A percentile compares a stretch with the other conserved stretches of the same genome.
These are phyloP conservation scores for Elanoides forficatus DNA, from an alignment of 2,113 vertebrate genomes.

Conservation along the genomic window DNA sequence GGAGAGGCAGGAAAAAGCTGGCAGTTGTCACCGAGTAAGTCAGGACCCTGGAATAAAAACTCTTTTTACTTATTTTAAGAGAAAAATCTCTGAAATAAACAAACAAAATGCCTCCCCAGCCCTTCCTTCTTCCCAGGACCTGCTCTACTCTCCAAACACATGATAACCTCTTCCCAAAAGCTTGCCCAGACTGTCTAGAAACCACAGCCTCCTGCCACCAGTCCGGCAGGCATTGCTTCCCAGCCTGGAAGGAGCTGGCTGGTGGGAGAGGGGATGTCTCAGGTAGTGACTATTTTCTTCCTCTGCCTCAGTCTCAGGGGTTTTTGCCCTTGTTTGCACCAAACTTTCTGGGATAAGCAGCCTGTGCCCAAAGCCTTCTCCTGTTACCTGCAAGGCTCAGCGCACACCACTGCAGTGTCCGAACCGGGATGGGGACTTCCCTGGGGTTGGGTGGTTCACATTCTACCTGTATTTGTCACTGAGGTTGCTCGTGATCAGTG, in stretches of 20 bases:
- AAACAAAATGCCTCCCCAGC: rapidly evolving
- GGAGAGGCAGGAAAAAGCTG: neutral
- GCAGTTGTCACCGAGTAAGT: neutral
- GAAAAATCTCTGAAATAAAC: neutral
- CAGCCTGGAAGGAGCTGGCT: neutral
- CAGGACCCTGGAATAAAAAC: neutral
- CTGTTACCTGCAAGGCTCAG: neutral
- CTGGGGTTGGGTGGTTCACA: rapidly evolving
- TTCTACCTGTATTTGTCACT: rapidly evolving
- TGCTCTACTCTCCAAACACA: neutral
- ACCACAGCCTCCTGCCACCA: rapidly evolving
- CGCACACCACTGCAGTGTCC: rapidly evolving
- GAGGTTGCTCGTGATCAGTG: rapidly evolving
- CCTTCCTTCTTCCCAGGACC: neutral
- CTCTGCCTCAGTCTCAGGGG: rapidly evolving
- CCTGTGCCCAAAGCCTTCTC: neutral
- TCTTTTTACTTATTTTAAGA: neutral
- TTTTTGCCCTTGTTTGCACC: neutral
- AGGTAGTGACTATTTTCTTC: rapidly evolving
- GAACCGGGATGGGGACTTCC: too few relatives aligned
- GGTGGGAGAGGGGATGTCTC: neutral
- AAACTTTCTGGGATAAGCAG: neutral
- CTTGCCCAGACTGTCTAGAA: neutral
- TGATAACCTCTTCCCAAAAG: neutral
- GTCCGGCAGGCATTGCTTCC: neutral